Evolutionary conservation across 1,140 invertebrate species (phyloP).

Genomic region (Zeugodacus cucurbitae): DNA sequence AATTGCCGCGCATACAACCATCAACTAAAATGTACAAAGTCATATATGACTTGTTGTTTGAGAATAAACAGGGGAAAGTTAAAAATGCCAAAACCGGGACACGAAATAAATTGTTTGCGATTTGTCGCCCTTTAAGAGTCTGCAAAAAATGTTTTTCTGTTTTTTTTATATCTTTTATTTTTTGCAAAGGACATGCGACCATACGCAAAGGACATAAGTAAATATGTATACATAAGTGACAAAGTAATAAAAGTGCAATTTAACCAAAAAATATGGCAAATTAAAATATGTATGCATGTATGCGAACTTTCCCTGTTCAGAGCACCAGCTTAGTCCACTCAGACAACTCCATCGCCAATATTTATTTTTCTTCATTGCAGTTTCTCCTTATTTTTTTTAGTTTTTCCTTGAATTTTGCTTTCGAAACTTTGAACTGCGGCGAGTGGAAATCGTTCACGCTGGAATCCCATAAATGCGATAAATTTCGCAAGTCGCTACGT

Average conservation of each 20-base stretch:
- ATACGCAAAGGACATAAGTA: background rate
- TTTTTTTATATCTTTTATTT: too few species aligned
- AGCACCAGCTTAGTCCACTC: background rate
- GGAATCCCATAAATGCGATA: conserved; percentile 3
- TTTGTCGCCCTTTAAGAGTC: background rate
- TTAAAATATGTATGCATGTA: background rate
- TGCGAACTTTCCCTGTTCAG: background rate
- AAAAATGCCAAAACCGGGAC: background rate
- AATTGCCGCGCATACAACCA: background rate
- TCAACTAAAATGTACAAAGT: background rate
- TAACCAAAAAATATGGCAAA: conserved; percentile 12
- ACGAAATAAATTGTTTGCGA: conserved; percentile 25
- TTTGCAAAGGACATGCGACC: background rate
- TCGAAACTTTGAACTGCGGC: conserved; percentile 7
- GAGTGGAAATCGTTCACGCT: conserved; percentile 27
- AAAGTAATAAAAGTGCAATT: conserved; percentile 34
- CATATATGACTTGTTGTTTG: background rate
- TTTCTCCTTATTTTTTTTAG: background rate
- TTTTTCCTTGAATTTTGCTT: background rate
- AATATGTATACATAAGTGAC: background rate
- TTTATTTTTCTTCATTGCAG: conserved; percentile 3
- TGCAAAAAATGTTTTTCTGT: background rate
- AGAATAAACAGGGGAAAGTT: background rate
- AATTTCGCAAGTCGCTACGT: background rate
- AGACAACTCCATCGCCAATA: background rate